Evolutionary conservation across 1,140 invertebrate species (phyloP), one percentile per base, ranked within the genome.

Genomic region (Lithobius niger): DNA sequence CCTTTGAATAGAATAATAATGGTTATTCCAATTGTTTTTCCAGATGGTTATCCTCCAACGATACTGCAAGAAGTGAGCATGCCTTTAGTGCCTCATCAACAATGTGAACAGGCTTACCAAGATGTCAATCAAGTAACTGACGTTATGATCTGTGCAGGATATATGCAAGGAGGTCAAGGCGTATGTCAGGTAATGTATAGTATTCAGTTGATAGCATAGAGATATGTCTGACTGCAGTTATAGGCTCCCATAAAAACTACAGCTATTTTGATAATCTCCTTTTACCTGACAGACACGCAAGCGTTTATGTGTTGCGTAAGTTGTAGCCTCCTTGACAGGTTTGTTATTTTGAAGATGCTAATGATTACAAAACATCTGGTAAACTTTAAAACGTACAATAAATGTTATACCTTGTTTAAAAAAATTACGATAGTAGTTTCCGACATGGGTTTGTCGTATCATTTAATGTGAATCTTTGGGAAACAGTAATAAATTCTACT

Each of bases 141-240:
- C 16, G 89, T 85, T 63, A 90, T 91, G 86, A 57, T 92, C 26
- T 92, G 88, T 65, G 87, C 88, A 3, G 88, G 88, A 3, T 81
- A 78, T 61, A 67, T 77, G 3, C 74, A 85, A 40, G 88, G 87
- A 19, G 73, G 73, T 52, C 84, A 83, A 60, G 84, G 86, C 67
- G 80, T 83, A 0, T 87, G 84, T 66, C 82, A 84, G 67, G 79
- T 78, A 66, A 45, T n/a, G 31, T n/a, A n/a, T n/a, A n/a, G n/a
- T n/a, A n/a, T n/a, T n/a, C n/a, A n/a, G n/a, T n/a, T n/a, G n/a
- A n/a, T n/a, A n/a, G n/a, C n/a, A n/a, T n/a, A n/a, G n/a, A n/a
- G n/a, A n/a, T n/a, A n/a, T n/a, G 43, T 45, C 6, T 18, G 22
- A 45, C 18, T 13, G 4, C 4, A 6, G 18, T 13, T 13, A 6